Evolutionary conservation across 1,140 invertebrate genomes (phyloP).

Genomic region (Belonocnema kinseyi): DNA sequence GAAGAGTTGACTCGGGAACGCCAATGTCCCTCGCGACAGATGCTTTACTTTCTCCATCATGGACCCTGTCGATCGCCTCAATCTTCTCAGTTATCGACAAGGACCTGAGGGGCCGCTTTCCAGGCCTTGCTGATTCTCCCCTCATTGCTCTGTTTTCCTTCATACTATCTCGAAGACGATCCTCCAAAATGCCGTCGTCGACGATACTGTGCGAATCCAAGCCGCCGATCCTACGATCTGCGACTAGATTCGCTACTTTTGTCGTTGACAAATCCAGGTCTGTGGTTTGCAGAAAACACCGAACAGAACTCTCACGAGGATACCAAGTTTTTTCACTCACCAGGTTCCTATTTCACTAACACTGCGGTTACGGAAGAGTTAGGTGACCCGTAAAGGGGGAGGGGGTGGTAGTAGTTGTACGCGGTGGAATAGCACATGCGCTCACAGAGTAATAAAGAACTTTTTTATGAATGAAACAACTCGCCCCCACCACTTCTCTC

Average conservation of each 20-base stretch:
- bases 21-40: conserved; percentile 88
- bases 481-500: conserved; percentile 52
- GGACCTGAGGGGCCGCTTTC: conserved; percentile 83
- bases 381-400: conserved; percentile 40
- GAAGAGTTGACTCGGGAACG: conserved; percentile 87
- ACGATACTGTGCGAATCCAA: conserved; percentile 10
- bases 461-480: conserved; percentile 77
- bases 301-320: not conserved
- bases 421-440: conserved; percentile 72
- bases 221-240: conserved; percentile 30
- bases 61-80: conserved; percentile 85
- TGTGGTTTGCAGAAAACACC: not conserved
- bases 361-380: conserved; percentile 53
- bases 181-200: conserved; percentile 38
- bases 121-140: conserved; percentile 65
- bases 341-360: conserved; percentile 60
- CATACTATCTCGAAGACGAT: conserved; percentile 44
- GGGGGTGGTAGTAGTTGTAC: conserved; percentile 33
- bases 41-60: conserved; percentile 88
- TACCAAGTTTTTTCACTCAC: conserved; percentile 32
- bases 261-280: not conserved
- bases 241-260: conserved; percentile 24
- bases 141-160: conserved; percentile 58
- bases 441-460: conserved; percentile 74
- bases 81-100: conserved; percentile 86